phyloP scores from a whole-genome alignment of 2,797 vertebrate species.

The Phoebastria nigripes region DNA sequence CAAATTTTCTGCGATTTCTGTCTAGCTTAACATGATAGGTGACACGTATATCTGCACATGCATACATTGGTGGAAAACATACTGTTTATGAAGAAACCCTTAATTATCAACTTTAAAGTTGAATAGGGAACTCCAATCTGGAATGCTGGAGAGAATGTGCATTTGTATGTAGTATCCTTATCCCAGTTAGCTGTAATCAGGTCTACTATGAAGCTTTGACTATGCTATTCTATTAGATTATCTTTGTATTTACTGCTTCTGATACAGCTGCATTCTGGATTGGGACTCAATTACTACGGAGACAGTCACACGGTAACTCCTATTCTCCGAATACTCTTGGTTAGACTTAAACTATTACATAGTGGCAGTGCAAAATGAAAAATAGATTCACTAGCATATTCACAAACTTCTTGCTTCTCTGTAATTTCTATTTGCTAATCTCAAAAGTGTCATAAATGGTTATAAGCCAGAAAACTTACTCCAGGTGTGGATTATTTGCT shows the following conservation, averaged over 20 bases:
- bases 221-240: background rate
- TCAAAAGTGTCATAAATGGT: background rate
- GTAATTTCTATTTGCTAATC: slow-evolving; percentile 1
- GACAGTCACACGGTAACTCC: background rate
- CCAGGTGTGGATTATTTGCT: slow-evolving; percentile 6
- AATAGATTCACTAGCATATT: background rate
- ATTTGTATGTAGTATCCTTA: background rate
- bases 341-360: background rate
- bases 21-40: background rate
- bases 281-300: background rate
- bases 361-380: background rate
- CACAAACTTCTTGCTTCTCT: background rate
- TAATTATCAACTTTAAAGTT: background rate
- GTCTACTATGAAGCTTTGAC: background rate
- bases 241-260: background rate
- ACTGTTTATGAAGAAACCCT: background rate
- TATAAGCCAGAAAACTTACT: background rate
- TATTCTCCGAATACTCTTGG: rapidly evolving
- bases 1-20: background rate
- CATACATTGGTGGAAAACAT: background rate
- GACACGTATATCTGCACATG: background rate
- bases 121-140: background rate
- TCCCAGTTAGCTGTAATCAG: background rate
- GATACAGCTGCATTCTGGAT: background rate
- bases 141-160: background rate